Percentiles rank a stretch among this genome's conserved stretches.
phyloP scores from a whole-genome alignment of 2,113 vertebrate genomes.

The Illadopsis cleaveri region DNA sequence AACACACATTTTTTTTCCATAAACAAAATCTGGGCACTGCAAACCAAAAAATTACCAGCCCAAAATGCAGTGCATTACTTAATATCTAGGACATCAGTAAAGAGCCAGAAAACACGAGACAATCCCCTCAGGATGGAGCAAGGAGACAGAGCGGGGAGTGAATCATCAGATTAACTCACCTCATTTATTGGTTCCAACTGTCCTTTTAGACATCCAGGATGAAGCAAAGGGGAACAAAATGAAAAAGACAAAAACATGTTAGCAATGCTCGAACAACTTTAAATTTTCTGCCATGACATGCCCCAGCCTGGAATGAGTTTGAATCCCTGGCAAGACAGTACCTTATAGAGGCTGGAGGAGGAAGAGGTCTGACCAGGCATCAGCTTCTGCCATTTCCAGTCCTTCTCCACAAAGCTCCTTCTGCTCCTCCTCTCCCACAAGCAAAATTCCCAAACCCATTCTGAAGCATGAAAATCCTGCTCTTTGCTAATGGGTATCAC shows the following conservation, averaged over 20 bases:
- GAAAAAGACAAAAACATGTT: conserved; percentile 75
- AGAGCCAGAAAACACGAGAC: conserved; percentile 43
- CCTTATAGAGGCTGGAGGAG: neutral
- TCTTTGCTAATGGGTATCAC: neutral
- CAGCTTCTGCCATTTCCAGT: neutral
- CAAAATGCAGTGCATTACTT: neutral
- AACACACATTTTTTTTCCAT: neutral
- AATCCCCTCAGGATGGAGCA: conserved; percentile 40
- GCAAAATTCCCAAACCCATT: neutral
- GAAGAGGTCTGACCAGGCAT: neutral
- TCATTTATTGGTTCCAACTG: conserved; percentile 92
- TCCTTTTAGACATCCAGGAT: conserved; percentile 84
- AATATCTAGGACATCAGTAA: conserved; percentile 32
- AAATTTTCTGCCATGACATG: conserved; percentile 6
- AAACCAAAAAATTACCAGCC: neutral
- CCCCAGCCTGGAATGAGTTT: conserved; percentile 37
- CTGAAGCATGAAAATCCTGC: neutral
- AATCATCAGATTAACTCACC: conserved; percentile 80
- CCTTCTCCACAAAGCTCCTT: neutral
- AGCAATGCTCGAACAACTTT: conserved; percentile 70
- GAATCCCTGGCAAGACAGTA: conserved; percentile 31
- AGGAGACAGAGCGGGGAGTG: conserved; percentile 23
- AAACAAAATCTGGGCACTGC: neutral
- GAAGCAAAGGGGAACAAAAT: conserved; percentile 60
- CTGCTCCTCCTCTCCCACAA: neutral